Evolutionary conservation across 2,888 invertebrate species (phyloP).

Genomic region (Cryptophagus acutangulus): DNA sequence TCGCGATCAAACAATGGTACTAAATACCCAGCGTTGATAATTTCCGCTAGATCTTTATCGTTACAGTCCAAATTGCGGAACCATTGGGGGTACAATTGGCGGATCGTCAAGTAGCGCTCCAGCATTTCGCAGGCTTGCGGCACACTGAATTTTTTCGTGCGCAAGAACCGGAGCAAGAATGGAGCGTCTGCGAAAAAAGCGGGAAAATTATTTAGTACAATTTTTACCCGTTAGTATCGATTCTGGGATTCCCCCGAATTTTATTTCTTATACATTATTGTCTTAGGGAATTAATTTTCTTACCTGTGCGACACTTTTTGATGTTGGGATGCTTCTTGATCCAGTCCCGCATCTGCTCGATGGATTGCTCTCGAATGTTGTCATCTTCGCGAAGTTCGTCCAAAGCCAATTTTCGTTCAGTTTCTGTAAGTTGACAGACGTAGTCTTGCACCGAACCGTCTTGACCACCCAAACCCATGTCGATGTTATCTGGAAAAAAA

Average conservation of each 20-base stretch:
- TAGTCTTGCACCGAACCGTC: conserved; percentile 37
- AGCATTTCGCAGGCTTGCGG: conserved; percentile 82
- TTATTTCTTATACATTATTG: too few species aligned
- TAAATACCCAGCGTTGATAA: conserved; percentile 75
- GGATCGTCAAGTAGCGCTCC: conserved; percentile 78
- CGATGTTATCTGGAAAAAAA: too few species aligned
- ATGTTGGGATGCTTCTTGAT: conserved; percentile 78
- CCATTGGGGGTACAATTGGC: conserved; percentile 82
- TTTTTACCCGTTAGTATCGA: too few species aligned
- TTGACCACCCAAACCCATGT: conserved; percentile 47
- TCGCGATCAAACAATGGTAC: conserved; percentile 72
- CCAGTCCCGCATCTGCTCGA: conserved; percentile 77
- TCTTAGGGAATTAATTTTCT: conserved; percentile 20
- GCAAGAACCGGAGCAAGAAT: conserved; percentile 77
- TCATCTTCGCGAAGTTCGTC: conserved; percentile 78
- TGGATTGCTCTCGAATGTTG: conserved; percentile 64
- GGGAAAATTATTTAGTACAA: not conserved
- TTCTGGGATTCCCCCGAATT: too few species aligned
- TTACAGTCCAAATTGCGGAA: conserved; percentile 75
- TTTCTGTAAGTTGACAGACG: conserved; percentile 51
- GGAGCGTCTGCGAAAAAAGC: conserved; percentile 57
- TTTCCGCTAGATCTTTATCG: conserved; percentile 72
- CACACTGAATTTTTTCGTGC: conserved; percentile 83
- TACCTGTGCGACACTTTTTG: conserved; percentile 72
- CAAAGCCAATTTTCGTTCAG: conserved; percentile 59